Evolutionary conservation across 2,113 vertebrate species (phyloP), one percentile per base, ranked within the genome.

Genomic region (Hemibagrus wyckioides): DNA sequence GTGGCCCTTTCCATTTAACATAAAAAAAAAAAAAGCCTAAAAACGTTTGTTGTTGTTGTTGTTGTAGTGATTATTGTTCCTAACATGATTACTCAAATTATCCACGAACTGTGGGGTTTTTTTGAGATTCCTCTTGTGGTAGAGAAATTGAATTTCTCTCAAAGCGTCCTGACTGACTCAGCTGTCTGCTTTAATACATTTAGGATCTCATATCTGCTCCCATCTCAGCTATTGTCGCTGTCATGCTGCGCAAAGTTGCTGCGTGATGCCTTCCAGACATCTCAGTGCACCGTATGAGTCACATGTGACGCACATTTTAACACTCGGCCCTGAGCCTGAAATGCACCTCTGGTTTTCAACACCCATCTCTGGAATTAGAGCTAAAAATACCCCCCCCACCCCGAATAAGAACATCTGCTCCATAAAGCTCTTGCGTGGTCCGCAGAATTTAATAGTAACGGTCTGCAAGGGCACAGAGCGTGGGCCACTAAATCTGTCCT

Each of bases 201-300:
- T 82, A 52, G 80, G n/a, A 76, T 76, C 80, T 83, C 56, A 65
- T 76, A 71, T 36, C 80, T 61, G 67, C 80, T 83, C 77, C 56
- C 41, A n/a, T 73, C 75, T 21, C 61, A 33, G 48, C 75, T 39
- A 76, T 50, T 39, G 71, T 10, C 57, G n/a, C 56, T 52, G 44
- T 76, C 65, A 52, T 76, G 65, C 86, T 73, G 54, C 56, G 73
- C 63, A 76, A 75, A 73, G 84, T 83, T 61, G 67, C 86, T 61
- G 39, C 19, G 67, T 83, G 82, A 87, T 86, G 85, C 76, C 85
- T 81, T 81, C 77, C 85, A 87, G 86, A 82, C 75, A 73, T 44
- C n/a, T 59, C 15, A 28, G n/a, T 23, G 80, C 41, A 76, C 71
- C 57, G 28, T 59, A 48, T 69, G 87, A 85, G 65, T 88, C 87